Percentiles rank a stretch among this genome's conserved stretches.
phyloP scores from a whole-genome alignment of 2,797 vertebrate species.

The Pipistrellus nathusii region DNA sequence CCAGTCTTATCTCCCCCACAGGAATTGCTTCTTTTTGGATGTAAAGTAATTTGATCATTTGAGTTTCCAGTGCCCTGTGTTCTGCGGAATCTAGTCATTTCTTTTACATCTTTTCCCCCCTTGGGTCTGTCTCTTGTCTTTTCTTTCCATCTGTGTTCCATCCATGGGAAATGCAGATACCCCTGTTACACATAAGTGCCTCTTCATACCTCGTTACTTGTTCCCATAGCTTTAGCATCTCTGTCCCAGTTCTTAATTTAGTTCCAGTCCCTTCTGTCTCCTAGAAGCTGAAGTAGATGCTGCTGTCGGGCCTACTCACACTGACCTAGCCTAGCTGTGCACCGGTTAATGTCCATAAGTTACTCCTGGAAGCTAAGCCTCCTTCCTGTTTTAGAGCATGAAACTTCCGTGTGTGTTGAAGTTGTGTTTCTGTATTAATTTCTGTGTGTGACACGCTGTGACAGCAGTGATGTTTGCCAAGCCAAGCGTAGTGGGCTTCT shows the following conservation, averaged over 20 bases:
- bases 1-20: constrained; percentile 35
- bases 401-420: constrained; percentile 68
- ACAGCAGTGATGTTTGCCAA: background rate
- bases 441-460: constrained; percentile 64
- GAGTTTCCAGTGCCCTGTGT: constrained; percentile 80
- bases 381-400: constrained; percentile 83
- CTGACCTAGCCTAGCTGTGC: constrained; percentile 84
- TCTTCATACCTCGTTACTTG: constrained; percentile 85
- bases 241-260: constrained; percentile 83
- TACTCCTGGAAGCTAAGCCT: constrained; percentile 77
- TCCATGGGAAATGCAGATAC: constrained; percentile 93
- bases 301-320: constrained; percentile 83
- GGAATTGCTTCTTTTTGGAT: constrained; percentile 70
- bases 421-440: constrained; percentile 68
- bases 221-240: constrained; percentile 83
- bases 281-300: constrained; percentile 78
- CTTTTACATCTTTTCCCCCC: constrained; percentile 89
- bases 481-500: constrained; percentile 68
- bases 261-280: constrained; percentile 67
- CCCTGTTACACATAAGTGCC: constrained; percentile 94
- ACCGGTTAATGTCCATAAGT: constrained; percentile 72
- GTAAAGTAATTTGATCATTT: constrained; percentile 73
- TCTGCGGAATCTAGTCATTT: constrained; percentile 83
- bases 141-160: constrained; percentile 92
- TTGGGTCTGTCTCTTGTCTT: constrained; percentile 88